A percentile compares a stretch with the other conserved stretches of the same genome.
Conservation (phyloP, 2,113 vertebrate genomes). For the Aptenodytes patagonicus region DNA sequence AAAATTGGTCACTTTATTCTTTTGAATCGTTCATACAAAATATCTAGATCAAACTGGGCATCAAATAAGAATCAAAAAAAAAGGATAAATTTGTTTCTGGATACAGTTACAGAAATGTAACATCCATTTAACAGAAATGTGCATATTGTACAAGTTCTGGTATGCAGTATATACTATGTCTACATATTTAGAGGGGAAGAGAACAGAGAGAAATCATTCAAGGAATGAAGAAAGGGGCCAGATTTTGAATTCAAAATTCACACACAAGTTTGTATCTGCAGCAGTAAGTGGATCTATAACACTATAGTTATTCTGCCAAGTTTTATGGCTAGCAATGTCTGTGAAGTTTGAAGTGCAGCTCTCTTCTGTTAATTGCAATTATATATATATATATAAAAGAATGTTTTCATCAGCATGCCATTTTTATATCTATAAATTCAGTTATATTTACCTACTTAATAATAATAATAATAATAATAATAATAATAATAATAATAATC, state of each 20-base stretch:
- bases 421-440: neutral
- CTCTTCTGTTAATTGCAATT: neutral
- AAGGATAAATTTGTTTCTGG: neutral
- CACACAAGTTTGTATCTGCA: neutral
- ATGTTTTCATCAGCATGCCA: neutral
- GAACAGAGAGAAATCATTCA: neutral
- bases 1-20: neutral
- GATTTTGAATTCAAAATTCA: neutral
- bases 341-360: neutral
- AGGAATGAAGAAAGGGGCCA: neutral
- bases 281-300: neutral
- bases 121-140: neutral
- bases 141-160: neutral
- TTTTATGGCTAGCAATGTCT: neutral
- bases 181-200: neutral
- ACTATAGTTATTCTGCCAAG: neutral
- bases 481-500: neutral
- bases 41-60: neutral
- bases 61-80: neutral
- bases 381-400: neutral
- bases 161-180: neutral
- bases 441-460: neutral
- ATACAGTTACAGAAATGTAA: neutral
- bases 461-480: neutral
- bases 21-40: neutral